Percentiles rank a stretch among this genome's conserved stretches.
These are phyloP conservation scores for Pristis pectinata DNA, from an alignment of 2,797 vertebrate species.

Conservation along the genomic window DNA sequence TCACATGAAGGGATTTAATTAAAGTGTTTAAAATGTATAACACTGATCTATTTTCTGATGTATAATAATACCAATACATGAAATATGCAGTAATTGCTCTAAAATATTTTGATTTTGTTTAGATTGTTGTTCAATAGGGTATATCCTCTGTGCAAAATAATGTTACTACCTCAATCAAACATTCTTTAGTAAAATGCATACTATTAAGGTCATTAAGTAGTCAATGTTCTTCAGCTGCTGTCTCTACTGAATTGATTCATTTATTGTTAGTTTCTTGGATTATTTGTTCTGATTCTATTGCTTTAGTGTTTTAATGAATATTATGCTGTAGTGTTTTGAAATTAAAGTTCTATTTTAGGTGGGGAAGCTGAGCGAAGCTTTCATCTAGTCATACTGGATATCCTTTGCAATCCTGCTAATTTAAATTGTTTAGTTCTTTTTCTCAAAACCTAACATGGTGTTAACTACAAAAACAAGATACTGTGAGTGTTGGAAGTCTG, in stretches of 20 bases:
- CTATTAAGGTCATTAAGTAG: slow-evolving; percentile 22
- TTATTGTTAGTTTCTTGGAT: not conserved
- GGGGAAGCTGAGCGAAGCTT: not conserved
- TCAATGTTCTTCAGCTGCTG: not conserved
- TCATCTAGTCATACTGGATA: not conserved
- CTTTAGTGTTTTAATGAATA: not conserved
- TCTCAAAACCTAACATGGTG: not conserved
- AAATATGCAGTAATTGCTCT: not conserved
- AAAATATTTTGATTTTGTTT: slow-evolving; percentile 14
- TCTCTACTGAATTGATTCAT: not conserved
- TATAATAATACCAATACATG: not conserved
- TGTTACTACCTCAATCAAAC: not conserved
- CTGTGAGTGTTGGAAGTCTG: no score
- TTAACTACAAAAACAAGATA: no score
- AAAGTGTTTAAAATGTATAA: not conserved
- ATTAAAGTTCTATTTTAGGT: not conserved
- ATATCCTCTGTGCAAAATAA: not conserved
- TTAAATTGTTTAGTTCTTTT: not conserved
- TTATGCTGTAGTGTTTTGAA: not conserved
- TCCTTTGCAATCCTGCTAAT: not conserved
- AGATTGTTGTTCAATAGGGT: not conserved
- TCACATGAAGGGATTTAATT: not conserved
- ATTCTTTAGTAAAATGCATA: slow-evolving; percentile 2
- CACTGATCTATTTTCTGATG: not conserved
- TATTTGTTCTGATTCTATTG: not conserved